Evolutionary conservation across 2,888 invertebrate species (phyloP), one percentile per base, ranked within the genome.

Genomic region (Odiellus spinosus): DNA sequence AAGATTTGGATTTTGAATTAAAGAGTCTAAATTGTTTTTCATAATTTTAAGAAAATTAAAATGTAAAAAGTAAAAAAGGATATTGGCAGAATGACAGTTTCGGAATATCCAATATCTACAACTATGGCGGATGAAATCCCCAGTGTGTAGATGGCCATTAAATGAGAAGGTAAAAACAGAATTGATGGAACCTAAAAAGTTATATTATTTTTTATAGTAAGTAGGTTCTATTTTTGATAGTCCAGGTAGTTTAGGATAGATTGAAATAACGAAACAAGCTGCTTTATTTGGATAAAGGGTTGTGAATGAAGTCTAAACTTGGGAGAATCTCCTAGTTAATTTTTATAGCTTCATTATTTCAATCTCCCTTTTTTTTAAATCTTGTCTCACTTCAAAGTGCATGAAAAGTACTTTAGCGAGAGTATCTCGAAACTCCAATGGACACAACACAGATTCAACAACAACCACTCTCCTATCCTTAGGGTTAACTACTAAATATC

Each of bases 391-490:
- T 75, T 93, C 91, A 69, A 83, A 95, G 64, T 93, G 91, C 47
- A 76, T 73, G 63, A 87, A 93, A n/a, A 95, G 69, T 17, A 87
- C 90, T 64, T 82, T 82, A 0, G 91, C 91, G 10, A 96, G 69
- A 0, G 82, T 82, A 60, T 93, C 83, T 50, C 91, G 72, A 62
- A 90, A 81, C 46, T 77, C 66, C 1, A 85, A 82, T 3, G 78
- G 82, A 32, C 82, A 79, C 17, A 95, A 73, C 11, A 91, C 70
- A 3, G 87, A 90, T 67, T 96, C 96, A 17, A 95, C 80, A 26
- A 96, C 73, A 4, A 96, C 81, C 33, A 96, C 78, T 63, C 85
- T 80, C 18, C 90, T 74, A 60, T 90, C 93, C 66, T 93, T 91
- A 0, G 95, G 91, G 62, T 85, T 93, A 40, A 90, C 80, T 42